These are phyloP conservation scores for Danionella cerebrum DNA, from an alignment of 2,113 vertebrate species.

Conservation along the genomic window DNA sequence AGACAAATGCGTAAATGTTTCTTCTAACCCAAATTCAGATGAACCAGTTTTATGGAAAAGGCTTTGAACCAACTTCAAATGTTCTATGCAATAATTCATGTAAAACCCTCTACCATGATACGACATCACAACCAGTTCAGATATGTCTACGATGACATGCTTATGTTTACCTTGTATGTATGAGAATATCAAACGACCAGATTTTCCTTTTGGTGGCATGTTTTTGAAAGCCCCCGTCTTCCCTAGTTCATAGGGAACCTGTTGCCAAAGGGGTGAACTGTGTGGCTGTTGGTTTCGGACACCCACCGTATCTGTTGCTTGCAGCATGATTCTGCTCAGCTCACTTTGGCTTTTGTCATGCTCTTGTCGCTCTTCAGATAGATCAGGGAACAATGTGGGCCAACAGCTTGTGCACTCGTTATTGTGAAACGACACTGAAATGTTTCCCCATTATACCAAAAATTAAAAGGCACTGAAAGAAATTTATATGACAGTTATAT, in stretches of 20 bases:
- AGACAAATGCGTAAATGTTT: constrained; percentile 9
- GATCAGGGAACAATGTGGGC: constrained; percentile 67
- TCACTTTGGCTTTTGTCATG: constrained; percentile 76
- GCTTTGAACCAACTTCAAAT: constrained; percentile 75
- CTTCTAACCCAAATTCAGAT: constrained; percentile 15
- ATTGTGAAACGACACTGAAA: too few relatives aligned
- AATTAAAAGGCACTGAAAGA: too few relatives aligned
- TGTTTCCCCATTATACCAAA: too few relatives aligned
- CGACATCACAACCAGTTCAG: constrained; percentile 58
- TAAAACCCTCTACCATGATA: constrained; percentile 65
- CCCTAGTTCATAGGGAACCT: constrained; percentile 61
- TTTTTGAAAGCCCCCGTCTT: constrained; percentile 77
- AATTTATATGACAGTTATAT: too few relatives aligned
- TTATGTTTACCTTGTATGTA: constrained; percentile 79
- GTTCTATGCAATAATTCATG: constrained; percentile 99
- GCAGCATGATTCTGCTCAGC: constrained; percentile 89
- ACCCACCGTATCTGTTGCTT: constrained; percentile 77
- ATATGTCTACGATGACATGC: constrained; percentile 65
- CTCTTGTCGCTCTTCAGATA: constrained; percentile 74
- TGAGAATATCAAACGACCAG: constrained; percentile 64
- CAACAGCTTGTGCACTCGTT: constrained; percentile 75
- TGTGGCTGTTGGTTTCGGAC: constrained; percentile 72
- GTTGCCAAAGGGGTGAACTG: constrained; percentile 90
- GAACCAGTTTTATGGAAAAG: constrained; percentile 28
- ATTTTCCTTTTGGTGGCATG: constrained; percentile 85